Conservation (phyloP, 2,113 vertebrate genomes). For the Dicentrarchus labrax region DNA sequence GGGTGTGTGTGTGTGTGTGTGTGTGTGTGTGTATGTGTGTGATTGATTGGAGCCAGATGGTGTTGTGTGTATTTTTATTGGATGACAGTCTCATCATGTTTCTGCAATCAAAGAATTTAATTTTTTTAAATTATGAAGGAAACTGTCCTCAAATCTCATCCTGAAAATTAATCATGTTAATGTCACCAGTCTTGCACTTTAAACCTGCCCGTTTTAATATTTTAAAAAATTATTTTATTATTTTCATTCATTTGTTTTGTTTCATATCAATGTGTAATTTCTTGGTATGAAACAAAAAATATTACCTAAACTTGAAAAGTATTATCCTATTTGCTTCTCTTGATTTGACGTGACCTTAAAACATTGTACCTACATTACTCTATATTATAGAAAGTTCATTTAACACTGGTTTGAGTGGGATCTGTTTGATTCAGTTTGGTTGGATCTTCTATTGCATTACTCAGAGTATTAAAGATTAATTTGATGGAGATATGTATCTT, state of each 20-base stretch:
- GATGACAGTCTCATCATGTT: not conserved
- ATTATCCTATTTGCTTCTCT: no score
- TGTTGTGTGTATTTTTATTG: not conserved
- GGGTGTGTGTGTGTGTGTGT: slow-evolving; percentile 11
- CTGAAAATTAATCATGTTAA: not conserved
- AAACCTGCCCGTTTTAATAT: not conserved
- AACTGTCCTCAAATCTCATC: not conserved
- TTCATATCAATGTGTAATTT: not conserved
- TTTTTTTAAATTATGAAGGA: not conserved
- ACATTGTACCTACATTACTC: no score
- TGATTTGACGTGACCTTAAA: no score
- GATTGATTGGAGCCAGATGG: slow-evolving; percentile 9
- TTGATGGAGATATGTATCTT: no score
- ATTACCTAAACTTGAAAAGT: no score
- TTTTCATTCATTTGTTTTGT: no score
- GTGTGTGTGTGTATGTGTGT: slow-evolving; percentile 23
- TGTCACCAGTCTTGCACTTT: not conserved
- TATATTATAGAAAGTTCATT: no score
- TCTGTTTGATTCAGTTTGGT: no score
- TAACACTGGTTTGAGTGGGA: no score
- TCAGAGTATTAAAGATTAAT: no score
- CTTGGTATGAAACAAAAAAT: not conserved
- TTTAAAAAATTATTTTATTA: not conserved
- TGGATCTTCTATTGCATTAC: no score
- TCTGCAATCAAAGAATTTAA: not conserved